Base-by-base conservation (phyloP, 2,888 invertebrate species). In the Drosophila nigritarsus region DNA sequence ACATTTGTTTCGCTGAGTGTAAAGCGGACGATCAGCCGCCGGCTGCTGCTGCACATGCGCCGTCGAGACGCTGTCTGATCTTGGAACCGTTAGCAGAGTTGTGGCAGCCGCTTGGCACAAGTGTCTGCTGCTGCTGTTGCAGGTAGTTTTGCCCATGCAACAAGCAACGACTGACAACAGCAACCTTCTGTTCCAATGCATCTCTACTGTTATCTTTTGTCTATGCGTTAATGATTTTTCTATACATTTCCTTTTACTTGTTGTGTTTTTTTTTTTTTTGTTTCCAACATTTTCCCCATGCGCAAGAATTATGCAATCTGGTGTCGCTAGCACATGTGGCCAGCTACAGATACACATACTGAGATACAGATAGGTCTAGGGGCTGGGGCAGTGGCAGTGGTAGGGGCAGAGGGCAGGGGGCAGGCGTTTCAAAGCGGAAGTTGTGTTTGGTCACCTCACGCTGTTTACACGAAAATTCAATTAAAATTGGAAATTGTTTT, bases 381-480 rank as follows among this genome's bases (percentile, higher is more conserved):
- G 8, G 38, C 18, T 18, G 24, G 45, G 24, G 45, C 11, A 45
- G 45, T 18, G 3, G 20, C 18, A 29, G 45, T 13, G 32, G 3
- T 34, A 36, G 27, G 0, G 53, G 18, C 34, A 18, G 48, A 32
- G 9, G 49, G 32, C 50, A 48, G 48, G 38, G 51, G 45, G 42
- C 30, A 24, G 30, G 45, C 30, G 42, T 15, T 29, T 32, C 11
- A 32, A 60, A 34, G 76, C 79, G 79, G 80, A 80, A 77, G 80
- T 80, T 71, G 42, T 70, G 80, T 72, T 79, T 75, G 80, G 80
- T 77, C 77, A 72, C 71, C 78, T 75, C 70, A 74, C 66, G 69
- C 73, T 88, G 85, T 84, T 84, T 87, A 83, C 87, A 87, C 83
- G 68, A 85, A 87, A 85, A 87, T 86, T 86, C 85, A 86, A 86